Base-by-base conservation (phyloP, 2,888 invertebrate genomes). In the Tinea semifulvella region DNA sequence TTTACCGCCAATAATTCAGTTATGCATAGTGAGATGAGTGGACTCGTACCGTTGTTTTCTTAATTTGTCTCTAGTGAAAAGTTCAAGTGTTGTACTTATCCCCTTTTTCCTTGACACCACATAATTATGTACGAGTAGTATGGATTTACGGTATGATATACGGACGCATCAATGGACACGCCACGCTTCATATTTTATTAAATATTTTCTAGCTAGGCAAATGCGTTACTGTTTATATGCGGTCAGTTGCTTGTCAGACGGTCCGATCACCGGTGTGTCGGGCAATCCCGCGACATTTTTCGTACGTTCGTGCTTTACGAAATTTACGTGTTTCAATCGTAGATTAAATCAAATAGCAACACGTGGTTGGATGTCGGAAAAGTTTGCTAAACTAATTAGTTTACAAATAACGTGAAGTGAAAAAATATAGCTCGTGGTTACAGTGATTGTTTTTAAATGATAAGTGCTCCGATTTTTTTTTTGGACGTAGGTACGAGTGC, bases 291-390 rank as follows among this genome's bases (percentile, higher is more conserved):
- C 31, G 31, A 10, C 13, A 14, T 31, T 31, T 13, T 36, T 17
- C 18, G 36, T 10, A n/a, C 36, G 36, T 31, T 18, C 18, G 36
- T 36, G 36, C 5, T 36, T 36, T 14, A 22, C 22, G 20, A 16
- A 38, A 8, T 38, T 8, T 19, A 7, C 38, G n/a, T 18, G 18
- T 18, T 22, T 22, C 40, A 40, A 10, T 14, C 22, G 40, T 40
- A 36, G 36, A 36, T 36, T 18, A 36, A 18, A 36, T 36, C 36
- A 36, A 36, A 18, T 18, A 18, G 65, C 70, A 68, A 73, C 74
- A 74, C 71, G 75, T 75, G 76, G 68, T 52, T 46, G 43, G 42
- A 43, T 48, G 46, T 46, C 49, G 45, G 45, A 52, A 57, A 64
- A 68, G 63, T 66, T 64, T 63, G 63, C 55, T 46, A 58, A 68